Percentiles rank a stretch among this genome's conserved stretches.
phyloP scores from a whole-genome alignment of 2,888 invertebrate species.

The Phorcus lineatus region DNA sequence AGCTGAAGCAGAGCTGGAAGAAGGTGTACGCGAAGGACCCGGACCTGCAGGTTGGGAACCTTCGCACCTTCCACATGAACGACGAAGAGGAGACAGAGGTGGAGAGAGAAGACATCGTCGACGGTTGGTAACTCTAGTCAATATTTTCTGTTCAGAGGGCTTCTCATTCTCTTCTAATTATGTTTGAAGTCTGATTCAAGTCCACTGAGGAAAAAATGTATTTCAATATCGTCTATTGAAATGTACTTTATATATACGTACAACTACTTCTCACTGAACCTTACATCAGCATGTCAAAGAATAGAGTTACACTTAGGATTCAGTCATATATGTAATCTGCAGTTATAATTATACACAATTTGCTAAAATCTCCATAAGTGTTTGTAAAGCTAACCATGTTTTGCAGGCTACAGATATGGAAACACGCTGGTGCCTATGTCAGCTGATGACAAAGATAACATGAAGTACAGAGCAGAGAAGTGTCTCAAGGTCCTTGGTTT shows the following conservation, averaged over 20 bases:
- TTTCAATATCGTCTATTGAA: too few relatives aligned
- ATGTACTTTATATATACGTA: too few relatives aligned
- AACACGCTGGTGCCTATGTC: slow-evolving; percentile 80
- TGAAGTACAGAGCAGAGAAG: slow-evolving; percentile 81
- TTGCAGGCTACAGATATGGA: slow-evolving; percentile 79
- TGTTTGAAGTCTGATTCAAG: too few relatives aligned
- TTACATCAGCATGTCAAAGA: too few relatives aligned
- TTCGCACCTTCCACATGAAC: slow-evolving; percentile 71
- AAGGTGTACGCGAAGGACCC: slow-evolving; percentile 75
- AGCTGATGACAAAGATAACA: slow-evolving; percentile 78
- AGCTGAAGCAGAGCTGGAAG: slow-evolving; percentile 74
- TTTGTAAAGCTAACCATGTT: neutral
- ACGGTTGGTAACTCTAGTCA: slow-evolving; percentile 75
- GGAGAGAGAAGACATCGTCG: slow-evolving; percentile 78
- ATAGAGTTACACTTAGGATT: too few relatives aligned
- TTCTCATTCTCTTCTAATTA: too few relatives aligned
- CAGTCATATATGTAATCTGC: too few relatives aligned
- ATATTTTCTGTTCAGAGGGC: too few relatives aligned
- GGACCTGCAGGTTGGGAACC: slow-evolving; percentile 65
- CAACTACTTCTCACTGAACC: too few relatives aligned
- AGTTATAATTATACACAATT: too few relatives aligned
- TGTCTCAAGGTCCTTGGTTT: slow-evolving; percentile 84
- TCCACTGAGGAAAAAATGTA: too few relatives aligned
- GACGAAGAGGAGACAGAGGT: slow-evolving; percentile 78
- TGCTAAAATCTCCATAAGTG: too few relatives aligned